Evolutionary conservation across 2,888 invertebrate species (phyloP), one percentile per base, ranked within the genome.

Genomic region (Scaeva pyrastri): DNA sequence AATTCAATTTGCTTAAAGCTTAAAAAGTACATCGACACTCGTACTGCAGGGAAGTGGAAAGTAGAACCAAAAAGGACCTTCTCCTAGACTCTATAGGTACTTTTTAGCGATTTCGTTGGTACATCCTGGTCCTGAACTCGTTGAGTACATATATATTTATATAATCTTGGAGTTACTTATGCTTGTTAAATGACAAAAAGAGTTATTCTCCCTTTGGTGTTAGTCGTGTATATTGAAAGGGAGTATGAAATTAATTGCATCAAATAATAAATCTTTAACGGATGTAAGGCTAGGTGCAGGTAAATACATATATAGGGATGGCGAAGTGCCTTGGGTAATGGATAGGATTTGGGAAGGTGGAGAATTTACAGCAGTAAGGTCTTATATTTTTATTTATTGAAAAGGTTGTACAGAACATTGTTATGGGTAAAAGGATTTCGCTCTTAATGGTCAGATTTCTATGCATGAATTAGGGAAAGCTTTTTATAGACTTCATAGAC

Each of bases 1-100:
- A 85, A 85, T 76, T 80, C 80, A 85, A 85, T 85, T 85, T 85
- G 52, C 72, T 43, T 55, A 39, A 50, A 58, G 68, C 66, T 71
- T 45, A 39, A 48, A 75, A n/a, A 43, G 62, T 43, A 39, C n/a
- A n/a, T n/a, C n/a, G 26, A 26, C 8, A 74, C 16, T 19, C 10
- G 23, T 1, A 36, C 2, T 16, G 36, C 48, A 60, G 39, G 21
- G 23, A 64, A 45, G 45, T 45, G 26, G 26, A 64, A 45, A n/a
- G 8, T n/a, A 21, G 8, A 26, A 8, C 8, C 26, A 26, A 16
- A n/a, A 31, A 56, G 55, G 36, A 39, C 39, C 8, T 7, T 7
- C 19, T 19, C 8, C 48, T 19, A n/a, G 4, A 19, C 16, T 19
- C 6, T 48, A n/a, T n/a, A n/a, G 16, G 21, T 2, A 12, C 14